A percentile compares a stretch with the other conserved stretches of the same genome.
phyloP scores from a whole-genome alignment of 2,797 vertebrate genomes.

The Argya squamiceps region DNA sequence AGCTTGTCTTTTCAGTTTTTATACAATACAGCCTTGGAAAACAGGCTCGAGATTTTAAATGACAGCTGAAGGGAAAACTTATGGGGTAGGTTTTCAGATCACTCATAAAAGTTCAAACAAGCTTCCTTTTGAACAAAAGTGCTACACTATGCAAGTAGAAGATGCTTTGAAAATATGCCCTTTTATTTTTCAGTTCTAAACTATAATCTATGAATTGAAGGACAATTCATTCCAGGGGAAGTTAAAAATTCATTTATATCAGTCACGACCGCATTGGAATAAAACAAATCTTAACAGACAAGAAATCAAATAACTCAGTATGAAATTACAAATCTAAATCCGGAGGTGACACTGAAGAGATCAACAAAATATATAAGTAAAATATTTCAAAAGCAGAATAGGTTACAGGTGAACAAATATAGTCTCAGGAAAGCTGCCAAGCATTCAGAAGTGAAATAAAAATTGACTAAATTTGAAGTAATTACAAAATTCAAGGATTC shows the following conservation, averaged over 20 bases:
- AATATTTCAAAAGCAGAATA: background rate
- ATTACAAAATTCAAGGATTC: background rate
- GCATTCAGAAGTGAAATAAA: background rate
- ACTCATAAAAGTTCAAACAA: background rate
- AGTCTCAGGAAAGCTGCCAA: slow-evolving; percentile 8
- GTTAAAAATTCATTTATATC: background rate
- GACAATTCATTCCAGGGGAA: background rate
- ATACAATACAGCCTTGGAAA: background rate
- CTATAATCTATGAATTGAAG: background rate
- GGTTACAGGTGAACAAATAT: slow-evolving; percentile 26
- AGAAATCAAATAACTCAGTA: slow-evolving; percentile 59
- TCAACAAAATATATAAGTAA: slow-evolving; percentile 9
- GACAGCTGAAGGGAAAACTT: background rate
- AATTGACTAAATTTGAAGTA: background rate
- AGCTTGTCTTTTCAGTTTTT: background rate
- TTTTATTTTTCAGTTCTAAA: background rate
- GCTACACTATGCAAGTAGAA: background rate
- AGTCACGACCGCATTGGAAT: background rate
- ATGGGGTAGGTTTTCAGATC: background rate
- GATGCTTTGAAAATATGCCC: background rate
- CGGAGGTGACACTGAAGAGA: slow-evolving; percentile 35
- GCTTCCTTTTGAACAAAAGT: background rate
- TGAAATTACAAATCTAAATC: slow-evolving; percentile 40
- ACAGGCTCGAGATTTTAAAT: background rate
- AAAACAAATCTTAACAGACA: slow-evolving; percentile 31